Base-by-base conservation (phyloP, 2,888 invertebrate genomes). In the Sphaerophoria taeniata region DNA sequence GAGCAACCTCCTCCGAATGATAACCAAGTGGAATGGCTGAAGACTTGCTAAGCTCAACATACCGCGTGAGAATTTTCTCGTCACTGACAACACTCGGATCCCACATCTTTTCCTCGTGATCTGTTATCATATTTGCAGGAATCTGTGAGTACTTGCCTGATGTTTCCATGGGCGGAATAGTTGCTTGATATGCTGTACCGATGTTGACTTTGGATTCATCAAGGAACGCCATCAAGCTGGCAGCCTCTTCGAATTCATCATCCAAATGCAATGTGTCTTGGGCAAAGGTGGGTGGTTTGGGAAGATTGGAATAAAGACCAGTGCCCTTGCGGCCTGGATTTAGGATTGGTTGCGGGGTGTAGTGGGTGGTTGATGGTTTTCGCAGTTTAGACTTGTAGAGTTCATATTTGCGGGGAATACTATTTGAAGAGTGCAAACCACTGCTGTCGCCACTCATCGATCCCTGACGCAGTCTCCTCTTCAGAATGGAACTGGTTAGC, bases 11-110 rank as follows among this genome's bases (percentile, higher is more conserved):
- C 90, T 97, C 96, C 90, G 98, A 97, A 91, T 97, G 95, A 61
- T 98, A 98, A 88, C 98, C 98, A 83, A 98, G 97, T 45, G 97
- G 97, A 90, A 98, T 96, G 77, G 97, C 98, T 76, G 98, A 98
- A 90, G 97, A 98, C 93, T 98, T 98, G 82, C 98, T 97, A 90
- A 99, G 95, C 92, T 98, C 98, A 94, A 98, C 95, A 93, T 97
- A 98, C 94, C 96, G 96, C 92, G 97, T 96, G 95, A 96, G 86
- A 94, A 95, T 89, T 95, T 91, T 91, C 0, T 92, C 91, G 70
- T 92, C 91, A 2, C 88, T 87, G 60, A 90, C 89, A 7, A 96
- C 95, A 89, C 95, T 95, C 33, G 98, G 98, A 91, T 97, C 96
- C 98, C 98, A 98, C 49, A 98, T 93, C 55, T 97, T 93, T 90